Evolutionary conservation across 1,140 invertebrate genomes (phyloP), one percentile per base, ranked within the genome.

Genomic region (Sesamia nonagrioides): DNA sequence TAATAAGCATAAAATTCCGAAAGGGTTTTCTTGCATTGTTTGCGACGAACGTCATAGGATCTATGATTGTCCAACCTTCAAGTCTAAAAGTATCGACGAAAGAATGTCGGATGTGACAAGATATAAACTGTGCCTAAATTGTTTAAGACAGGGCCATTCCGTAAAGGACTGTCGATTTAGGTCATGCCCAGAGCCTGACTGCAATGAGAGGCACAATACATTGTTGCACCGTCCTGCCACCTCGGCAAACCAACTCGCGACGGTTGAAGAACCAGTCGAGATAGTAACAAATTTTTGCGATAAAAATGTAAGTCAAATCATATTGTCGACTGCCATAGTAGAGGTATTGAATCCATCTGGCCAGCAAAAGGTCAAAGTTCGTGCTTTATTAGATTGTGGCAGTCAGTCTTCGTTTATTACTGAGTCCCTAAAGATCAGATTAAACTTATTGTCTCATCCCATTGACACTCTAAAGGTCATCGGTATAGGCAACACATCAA

Each of bases 301-400:
- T 66, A 48, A 74, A 77, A 42, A 74, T 54, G 77, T 8, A 8
- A 77, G n/a, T 42, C 58, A 82, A 7, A 54, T 82, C 5, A 33
- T 85, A 40, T 56, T 87, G 37, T 85, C 82, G n/a, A 87, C 86
- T 61, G 86, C 82, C 33, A 33, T 86, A 27, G 80, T 86, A 33
- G 77, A 84, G 37, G 77, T 83, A 5, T 61, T 15, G 21, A 83
- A 86, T 78, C 85, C 83, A 48, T 37, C 48, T 33, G 80, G 18
- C 18, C 76, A 74, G 69, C 66, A 83, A 56, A 60, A 73, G 37
- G 33, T 52, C 66, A 56, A 78, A 68, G 77, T 82, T 35, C 40
- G 45, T 50, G 66, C 66, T 1, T 11, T 69, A 8, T 35, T 61
- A 33, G 72, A 74, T 18, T 74, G 52, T 84, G 79, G 81, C 21